phyloP scores from a whole-genome alignment of 1,140 invertebrate species.

The Xylocopa sonorina region DNA sequence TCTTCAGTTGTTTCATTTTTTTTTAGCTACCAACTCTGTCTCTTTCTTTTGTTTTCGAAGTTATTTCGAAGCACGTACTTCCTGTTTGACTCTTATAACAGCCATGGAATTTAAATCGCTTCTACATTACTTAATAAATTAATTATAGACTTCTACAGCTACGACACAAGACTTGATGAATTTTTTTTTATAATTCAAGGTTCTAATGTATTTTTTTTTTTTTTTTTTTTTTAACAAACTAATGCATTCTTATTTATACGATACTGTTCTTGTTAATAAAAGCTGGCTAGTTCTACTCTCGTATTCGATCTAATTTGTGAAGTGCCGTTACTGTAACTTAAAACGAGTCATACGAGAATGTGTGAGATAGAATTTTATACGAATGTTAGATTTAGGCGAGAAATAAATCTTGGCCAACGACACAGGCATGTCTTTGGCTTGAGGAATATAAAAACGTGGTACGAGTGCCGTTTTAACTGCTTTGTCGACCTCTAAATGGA shows the following conservation, averaged over 20 bases:
- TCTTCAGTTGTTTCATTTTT: too few relatives aligned
- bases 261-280: background rate
- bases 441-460: conserved; percentile 26
- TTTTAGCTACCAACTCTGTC: too few relatives aligned
- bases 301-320: conserved; percentile 66
- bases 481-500: conserved; percentile 50
- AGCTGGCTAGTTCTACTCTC: background rate
- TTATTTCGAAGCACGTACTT: too few relatives aligned
- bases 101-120: too few relatives aligned
- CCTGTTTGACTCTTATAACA: too few relatives aligned
- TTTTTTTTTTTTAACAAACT: background rate
- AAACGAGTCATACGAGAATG: conserved; percentile 52
- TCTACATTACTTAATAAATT: too few relatives aligned
- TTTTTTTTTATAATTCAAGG: too few relatives aligned
- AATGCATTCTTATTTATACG: conserved; percentile 15
- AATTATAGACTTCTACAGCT: too few relatives aligned
- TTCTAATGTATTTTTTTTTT: too few relatives aligned
- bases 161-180: too few relatives aligned
- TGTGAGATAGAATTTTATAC: conserved; percentile 67
- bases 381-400: conserved; percentile 55
- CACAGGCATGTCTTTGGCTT: conserved; percentile 33
- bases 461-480: conserved; percentile 23
- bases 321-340: conserved; percentile 46
- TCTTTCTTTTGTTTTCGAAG: too few relatives aligned
- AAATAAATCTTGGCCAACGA: conserved; percentile 32